These are phyloP conservation scores for Drosophila bocki DNA, from an alignment of 1,140 invertebrate species.

Conservation along the genomic window DNA sequence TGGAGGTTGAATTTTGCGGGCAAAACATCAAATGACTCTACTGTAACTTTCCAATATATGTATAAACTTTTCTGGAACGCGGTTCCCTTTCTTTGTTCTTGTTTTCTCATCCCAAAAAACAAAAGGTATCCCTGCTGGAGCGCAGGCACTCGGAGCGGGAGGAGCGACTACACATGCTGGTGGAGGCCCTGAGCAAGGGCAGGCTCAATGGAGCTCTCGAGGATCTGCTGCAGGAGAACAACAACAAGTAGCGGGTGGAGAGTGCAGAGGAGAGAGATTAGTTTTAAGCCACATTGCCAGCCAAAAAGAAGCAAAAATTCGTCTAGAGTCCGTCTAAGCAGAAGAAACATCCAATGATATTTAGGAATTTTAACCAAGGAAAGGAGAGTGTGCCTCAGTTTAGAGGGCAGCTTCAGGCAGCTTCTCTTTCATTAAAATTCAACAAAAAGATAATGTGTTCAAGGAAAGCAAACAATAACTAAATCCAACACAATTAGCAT, in stretches of 20 bases:
- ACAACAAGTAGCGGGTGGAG: constrained; percentile 60
- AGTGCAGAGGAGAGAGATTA: neutral
- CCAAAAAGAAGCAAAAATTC: constrained; percentile 17
- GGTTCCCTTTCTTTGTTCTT: neutral
- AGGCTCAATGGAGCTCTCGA: constrained; percentile 79
- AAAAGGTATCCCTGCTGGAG: constrained; percentile 79
- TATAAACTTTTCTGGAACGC: neutral
- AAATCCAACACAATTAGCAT: constrained; percentile 5
- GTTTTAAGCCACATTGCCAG: constrained; percentile 40
- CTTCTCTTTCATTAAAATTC: constrained; percentile 9
- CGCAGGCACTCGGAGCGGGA: constrained; percentile 83
- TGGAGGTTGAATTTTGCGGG: constrained; percentile 1
- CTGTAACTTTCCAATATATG: neutral
- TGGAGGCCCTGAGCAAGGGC: constrained; percentile 84
- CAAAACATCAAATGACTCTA: neutral
- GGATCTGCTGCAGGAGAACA: constrained; percentile 76
- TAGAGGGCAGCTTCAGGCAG: constrained; percentile 8
- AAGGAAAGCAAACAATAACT: constrained; percentile 30
- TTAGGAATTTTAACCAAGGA: constrained; percentile 27
- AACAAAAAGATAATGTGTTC: constrained; percentile 26
- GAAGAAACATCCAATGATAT: constrained; percentile 26
- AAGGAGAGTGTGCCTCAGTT: neutral
- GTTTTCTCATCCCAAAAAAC: too few relatives aligned
- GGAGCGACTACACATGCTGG: constrained; percentile 83
- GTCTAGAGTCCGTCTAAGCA: constrained; percentile 51